Conservation (phyloP, 2,888 invertebrate genomes). For the Tetragonisca angustula region DNA sequence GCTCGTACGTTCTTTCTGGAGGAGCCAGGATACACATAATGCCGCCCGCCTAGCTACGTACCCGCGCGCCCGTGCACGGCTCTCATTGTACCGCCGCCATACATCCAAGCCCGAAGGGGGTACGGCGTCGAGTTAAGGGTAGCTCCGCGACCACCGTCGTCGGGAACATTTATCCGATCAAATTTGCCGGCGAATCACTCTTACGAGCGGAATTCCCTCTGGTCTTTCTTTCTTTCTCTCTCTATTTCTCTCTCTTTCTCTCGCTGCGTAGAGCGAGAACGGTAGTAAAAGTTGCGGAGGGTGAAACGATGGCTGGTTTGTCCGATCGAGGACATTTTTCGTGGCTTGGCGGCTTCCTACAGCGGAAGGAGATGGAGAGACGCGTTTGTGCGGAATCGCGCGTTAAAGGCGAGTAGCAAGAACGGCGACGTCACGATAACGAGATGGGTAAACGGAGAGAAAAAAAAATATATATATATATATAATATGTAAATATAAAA, state of each 20-base stretch:
- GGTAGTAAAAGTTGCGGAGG: background rate
- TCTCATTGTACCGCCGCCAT: conserved; percentile 50
- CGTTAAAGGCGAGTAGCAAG: too few relatives aligned
- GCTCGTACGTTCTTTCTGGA: conserved; percentile 61
- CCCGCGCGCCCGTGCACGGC: conserved; percentile 7
- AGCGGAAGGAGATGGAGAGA: background rate
- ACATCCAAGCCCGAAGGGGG: conserved; percentile 22
- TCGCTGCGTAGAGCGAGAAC: background rate
- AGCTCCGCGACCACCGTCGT: conserved; percentile 51
- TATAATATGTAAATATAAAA: too few relatives aligned
- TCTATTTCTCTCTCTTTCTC: background rate
- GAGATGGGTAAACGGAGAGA: too few relatives aligned
- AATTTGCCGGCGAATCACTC: conserved; percentile 53
- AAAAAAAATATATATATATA: too few relatives aligned
- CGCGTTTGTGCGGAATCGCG: too few relatives aligned
- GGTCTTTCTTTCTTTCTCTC: background rate
- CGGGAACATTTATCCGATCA: conserved; percentile 63
- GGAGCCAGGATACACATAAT: conserved; percentile 67
- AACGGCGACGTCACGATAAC: too few relatives aligned
- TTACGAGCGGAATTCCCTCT: conserved; percentile 13
- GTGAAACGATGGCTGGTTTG: background rate
- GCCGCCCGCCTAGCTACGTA: conserved; percentile 53
- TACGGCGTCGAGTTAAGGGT: conserved; percentile 57
- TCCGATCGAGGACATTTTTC: background rate
- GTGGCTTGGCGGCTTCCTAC: background rate